Percentiles rank a stretch among this genome's conserved stretches.
Conservation (phyloP, 2,888 invertebrate species). For the Arenicola marina region DNA sequence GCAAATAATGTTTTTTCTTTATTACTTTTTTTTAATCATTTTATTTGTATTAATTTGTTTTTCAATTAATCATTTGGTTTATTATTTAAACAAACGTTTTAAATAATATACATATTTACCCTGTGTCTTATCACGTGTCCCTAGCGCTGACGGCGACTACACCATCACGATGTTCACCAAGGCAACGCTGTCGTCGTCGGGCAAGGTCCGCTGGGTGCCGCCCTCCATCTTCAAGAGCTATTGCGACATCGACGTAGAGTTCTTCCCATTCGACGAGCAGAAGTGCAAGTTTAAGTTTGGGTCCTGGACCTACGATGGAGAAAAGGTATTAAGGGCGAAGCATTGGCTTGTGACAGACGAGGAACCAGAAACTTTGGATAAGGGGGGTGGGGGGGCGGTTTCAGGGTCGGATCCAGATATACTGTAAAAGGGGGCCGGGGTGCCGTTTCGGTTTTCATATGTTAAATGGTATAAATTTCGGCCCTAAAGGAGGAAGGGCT, state of each 20-base stretch:
- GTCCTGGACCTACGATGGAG: conserved; percentile 71
- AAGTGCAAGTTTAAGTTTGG: conserved; percentile 94
- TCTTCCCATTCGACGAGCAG: conserved; percentile 71
- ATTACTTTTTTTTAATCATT: too few species aligned
- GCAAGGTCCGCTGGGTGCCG: conserved; percentile 93
- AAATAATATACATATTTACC: too few species aligned
- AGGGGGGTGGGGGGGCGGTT: neutral
- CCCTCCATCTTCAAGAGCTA: conserved; percentile 95
- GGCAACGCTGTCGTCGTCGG: conserved; percentile 88
- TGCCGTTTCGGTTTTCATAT: too few species aligned
- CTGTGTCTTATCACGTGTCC: too few species aligned
- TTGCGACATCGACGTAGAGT: conserved; percentile 63
- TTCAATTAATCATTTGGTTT: neutral
- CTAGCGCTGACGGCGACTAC: conserved; percentile 89
- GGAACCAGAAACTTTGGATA: neutral
- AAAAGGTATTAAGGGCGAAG: conserved; percentile 14
- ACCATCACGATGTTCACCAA: conserved; percentile 96
- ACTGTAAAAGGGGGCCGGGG: neutral
- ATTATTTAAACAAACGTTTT: neutral
- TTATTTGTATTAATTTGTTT: too few species aligned
- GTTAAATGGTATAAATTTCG: too few species aligned
- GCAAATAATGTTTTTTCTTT: too few species aligned
- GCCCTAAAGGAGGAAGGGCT: too few species aligned
- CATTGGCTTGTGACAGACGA: neutral
- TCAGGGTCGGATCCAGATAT: neutral